phyloP scores from a whole-genome alignment of 37 sponge, comb jelly and placozoan species.

The Mnemiopsis leidyi region DNA sequence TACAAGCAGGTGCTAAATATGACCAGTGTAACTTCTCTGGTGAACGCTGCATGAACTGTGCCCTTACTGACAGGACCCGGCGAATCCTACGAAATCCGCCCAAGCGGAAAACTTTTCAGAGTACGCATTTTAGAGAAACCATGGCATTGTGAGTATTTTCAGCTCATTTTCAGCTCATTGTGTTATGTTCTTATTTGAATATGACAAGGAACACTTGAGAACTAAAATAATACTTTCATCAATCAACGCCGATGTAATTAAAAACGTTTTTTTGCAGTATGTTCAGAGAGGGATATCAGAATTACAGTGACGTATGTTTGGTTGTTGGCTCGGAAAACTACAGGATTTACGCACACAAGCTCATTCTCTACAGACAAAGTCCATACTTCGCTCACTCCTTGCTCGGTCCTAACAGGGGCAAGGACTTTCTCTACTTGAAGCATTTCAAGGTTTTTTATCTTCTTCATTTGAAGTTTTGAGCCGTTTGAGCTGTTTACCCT shows the following conservation, averaged over 20 bases:
- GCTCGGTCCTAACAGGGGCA: slow-evolving; percentile 17
- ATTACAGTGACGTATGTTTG: background rate
- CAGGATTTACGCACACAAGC: background rate
- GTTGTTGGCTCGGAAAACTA: background rate
- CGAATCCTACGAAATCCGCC: slow-evolving; percentile 21
- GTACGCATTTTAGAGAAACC: background rate
- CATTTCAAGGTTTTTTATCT: slow-evolving; percentile 61
- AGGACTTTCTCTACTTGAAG: slow-evolving; percentile 11
- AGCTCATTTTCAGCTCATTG: background rate
- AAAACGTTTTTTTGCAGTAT: background rate
- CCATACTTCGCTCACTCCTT: slow-evolving; percentile 14
- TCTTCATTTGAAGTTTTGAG: too few species aligned
- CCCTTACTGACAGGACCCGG: slow-evolving; percentile 28
- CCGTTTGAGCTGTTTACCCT: too few species aligned
- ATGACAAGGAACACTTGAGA: background rate
- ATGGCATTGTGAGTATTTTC: slow-evolving; percentile 22
- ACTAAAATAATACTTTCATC: background rate
- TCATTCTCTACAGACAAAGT: background rate
- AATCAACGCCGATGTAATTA: background rate
- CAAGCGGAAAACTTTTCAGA: background rate
- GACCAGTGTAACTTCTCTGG: slow-evolving; percentile 25
- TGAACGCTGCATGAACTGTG: slow-evolving; percentile 49
- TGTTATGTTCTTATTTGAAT: too few species aligned
- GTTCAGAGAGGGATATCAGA: background rate
- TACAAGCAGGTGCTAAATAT: slow-evolving; percentile 18